These are phyloP conservation scores for Stichopus horrens DNA, from an alignment of 53 echinoderm and acorn worm species.

Conservation along the genomic window DNA sequence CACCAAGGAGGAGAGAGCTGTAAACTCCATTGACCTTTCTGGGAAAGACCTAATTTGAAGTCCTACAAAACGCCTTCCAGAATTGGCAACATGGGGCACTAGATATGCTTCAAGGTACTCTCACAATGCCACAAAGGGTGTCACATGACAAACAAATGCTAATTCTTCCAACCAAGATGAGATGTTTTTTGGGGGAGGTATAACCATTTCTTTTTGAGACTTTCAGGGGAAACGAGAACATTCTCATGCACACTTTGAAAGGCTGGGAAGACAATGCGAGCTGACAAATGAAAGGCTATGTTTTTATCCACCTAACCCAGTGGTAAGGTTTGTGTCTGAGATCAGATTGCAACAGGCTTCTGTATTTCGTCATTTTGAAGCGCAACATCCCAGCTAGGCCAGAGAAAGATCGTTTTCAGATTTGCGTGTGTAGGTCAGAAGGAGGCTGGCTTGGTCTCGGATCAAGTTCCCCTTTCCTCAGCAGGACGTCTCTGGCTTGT, in stretches of 20 bases:
- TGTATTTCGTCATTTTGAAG: background rate
- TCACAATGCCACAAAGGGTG: background rate
- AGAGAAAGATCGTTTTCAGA: slow-evolving; percentile 22
- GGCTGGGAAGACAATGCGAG: background rate
- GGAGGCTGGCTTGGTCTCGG: slow-evolving; percentile 7
- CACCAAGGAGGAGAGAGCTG: background rate
- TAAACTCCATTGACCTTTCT: slow-evolving; percentile 10
- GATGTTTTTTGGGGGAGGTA: background rate
- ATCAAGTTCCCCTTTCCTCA: slow-evolving; percentile 35
- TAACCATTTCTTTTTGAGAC: background rate
- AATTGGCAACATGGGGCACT: slow-evolving; percentile 18
- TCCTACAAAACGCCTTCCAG: background rate
- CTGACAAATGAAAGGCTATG: slow-evolving; percentile 4
- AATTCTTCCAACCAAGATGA: slow-evolving; percentile 2
- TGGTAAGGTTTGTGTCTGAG: background rate
- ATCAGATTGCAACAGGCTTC: slow-evolving; percentile 13
- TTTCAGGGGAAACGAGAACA: background rate
- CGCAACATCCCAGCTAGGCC: slow-evolving; percentile 16
- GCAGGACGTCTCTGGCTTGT: slow-evolving; percentile 5
- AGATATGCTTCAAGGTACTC: background rate
- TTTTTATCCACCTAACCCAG: background rate
- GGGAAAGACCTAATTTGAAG: slow-evolving; percentile 10
- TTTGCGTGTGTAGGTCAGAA: slow-evolving; percentile 33
- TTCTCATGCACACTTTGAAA: background rate
- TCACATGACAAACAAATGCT: slow-evolving; percentile 18